A percentile compares a stretch with the other conserved stretches of the same genome.
Evolutionary conservation across 1,140 invertebrate genomes (phyloP).

Genomic region (Ips nitidus): DNA sequence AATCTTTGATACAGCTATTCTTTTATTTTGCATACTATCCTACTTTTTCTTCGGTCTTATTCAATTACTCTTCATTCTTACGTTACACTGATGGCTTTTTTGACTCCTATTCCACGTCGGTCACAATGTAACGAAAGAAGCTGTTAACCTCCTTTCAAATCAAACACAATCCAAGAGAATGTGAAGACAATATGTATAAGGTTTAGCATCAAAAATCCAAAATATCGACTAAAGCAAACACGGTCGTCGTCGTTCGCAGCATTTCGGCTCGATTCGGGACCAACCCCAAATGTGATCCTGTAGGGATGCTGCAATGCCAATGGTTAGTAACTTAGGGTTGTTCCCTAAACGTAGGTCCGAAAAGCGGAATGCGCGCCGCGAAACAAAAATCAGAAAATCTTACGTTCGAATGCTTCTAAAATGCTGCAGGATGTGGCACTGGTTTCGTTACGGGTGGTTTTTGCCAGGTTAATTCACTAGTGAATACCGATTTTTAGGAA

Average conservation of each 20-base stretch:
- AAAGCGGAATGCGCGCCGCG: constrained; percentile 4
- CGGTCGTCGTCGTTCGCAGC: constrained; percentile 11
- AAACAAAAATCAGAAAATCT: constrained; percentile 1
- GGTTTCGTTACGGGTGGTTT: too few species aligned
- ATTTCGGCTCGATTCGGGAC: constrained; percentile 22
- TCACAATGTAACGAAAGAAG: not conserved
- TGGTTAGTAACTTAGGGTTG: constrained; percentile 38
- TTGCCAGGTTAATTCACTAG: too few species aligned
- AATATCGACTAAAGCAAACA: constrained; percentile 31
- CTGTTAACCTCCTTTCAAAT: not conserved
- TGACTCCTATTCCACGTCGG: too few species aligned
- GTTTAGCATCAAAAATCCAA: constrained; percentile 13
- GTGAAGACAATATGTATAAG: not conserved
- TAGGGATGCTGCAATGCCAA: constrained; percentile 36
- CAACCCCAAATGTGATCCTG: constrained; percentile 31
- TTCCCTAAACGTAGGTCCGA: constrained; percentile 23
- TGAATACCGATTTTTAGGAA: too few species aligned
- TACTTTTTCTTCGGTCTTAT: too few species aligned
- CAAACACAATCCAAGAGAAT: not conserved
- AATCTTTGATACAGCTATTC: too few species aligned
- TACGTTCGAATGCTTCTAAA: constrained; percentile 13
- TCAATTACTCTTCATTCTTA: too few species aligned
- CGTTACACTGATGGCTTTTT: too few species aligned
- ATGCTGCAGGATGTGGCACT: constrained; percentile 13
- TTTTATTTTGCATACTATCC: too few species aligned